Evolutionary conservation across 1,140 invertebrate genomes (phyloP).

Genomic region (Papilio polytes): DNA sequence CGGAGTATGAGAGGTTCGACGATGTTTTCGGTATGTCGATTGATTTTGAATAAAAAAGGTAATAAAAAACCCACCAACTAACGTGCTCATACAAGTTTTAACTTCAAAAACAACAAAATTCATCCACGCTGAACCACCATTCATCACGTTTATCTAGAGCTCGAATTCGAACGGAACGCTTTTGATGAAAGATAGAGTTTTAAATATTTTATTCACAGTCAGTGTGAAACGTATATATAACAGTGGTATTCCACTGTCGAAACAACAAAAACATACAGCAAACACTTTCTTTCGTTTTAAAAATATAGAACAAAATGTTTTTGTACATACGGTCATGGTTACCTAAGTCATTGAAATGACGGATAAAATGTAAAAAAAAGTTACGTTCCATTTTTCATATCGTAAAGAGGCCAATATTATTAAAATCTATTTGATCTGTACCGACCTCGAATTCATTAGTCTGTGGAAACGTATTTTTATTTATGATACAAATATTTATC

Average conservation of each 20-base stretch:
- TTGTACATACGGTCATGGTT: too few relatives aligned
- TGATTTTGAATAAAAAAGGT: neutral
- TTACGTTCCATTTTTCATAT: too few relatives aligned
- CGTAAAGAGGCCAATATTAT: too few relatives aligned
- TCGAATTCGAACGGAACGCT: neutral
- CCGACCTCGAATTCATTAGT: too few relatives aligned
- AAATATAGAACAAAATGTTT: too few relatives aligned
- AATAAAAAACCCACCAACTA: neutral
- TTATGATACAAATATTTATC: too few relatives aligned
- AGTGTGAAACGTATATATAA: neutral
- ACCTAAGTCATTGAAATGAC: too few relatives aligned
- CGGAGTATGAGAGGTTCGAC: too few relatives aligned
- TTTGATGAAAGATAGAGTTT: slow-evolving; percentile 5
- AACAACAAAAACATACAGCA: neutral
- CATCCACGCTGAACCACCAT: neutral
- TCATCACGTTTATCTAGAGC: slow-evolving; percentile 1
- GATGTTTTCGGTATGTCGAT: neutral
- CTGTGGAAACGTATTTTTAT: too few relatives aligned
- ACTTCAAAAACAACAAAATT: slow-evolving; percentile 1
- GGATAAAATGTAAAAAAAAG: too few relatives aligned
- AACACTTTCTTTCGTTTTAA: too few relatives aligned
- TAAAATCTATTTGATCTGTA: too few relatives aligned
- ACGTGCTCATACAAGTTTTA: neutral
- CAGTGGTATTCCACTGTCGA: neutral
- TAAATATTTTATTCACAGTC: neutral